Evolutionary conservation across 2,113 vertebrate species (phyloP).

Genomic region (Ursus arctos): DNA sequence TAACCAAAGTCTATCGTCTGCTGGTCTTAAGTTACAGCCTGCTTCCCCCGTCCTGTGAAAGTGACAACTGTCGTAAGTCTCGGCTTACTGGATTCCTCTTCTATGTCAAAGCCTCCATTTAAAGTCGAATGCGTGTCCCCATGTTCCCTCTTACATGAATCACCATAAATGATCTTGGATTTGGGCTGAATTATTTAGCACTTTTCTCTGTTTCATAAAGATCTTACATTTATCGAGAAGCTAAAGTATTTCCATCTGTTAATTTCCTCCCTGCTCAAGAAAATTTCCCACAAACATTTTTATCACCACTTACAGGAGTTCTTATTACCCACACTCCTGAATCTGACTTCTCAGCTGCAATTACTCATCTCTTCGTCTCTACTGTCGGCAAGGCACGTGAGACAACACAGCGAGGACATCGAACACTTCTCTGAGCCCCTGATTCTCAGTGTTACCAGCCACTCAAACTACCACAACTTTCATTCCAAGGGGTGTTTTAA

Average conservation of each 20-base stretch:
- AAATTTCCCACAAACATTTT: conserved; percentile 44
- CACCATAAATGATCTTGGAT: background rate
- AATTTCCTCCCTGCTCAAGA: conserved; percentile 1
- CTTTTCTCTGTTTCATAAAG: conserved; percentile 49
- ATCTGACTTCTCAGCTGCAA: background rate
- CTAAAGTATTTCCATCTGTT: conserved; percentile 51
- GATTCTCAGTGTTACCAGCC: background rate
- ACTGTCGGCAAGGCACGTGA: background rate
- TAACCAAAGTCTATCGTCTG: background rate
- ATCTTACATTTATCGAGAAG: conserved; percentile 27
- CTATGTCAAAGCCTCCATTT: conserved; percentile 29
- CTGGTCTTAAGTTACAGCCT: background rate
- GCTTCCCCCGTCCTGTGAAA: background rate
- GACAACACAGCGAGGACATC: background rate
- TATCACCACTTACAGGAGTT: conserved; percentile 17
- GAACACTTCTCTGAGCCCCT: background rate
- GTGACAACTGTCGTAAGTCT: background rate
- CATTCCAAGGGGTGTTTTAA: background rate
- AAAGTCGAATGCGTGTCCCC: background rate
- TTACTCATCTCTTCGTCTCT: background rate
- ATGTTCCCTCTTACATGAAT: background rate
- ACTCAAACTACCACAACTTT: background rate
- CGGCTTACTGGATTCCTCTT: background rate
- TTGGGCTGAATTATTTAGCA: conserved; percentile 53
- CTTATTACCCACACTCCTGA: background rate